A percentile compares a stretch with the other conserved stretches of the same genome.
These are phyloP conservation scores for Melanocharis versteri DNA, from an alignment of 2,113 vertebrate species.

Conservation along the genomic window DNA sequence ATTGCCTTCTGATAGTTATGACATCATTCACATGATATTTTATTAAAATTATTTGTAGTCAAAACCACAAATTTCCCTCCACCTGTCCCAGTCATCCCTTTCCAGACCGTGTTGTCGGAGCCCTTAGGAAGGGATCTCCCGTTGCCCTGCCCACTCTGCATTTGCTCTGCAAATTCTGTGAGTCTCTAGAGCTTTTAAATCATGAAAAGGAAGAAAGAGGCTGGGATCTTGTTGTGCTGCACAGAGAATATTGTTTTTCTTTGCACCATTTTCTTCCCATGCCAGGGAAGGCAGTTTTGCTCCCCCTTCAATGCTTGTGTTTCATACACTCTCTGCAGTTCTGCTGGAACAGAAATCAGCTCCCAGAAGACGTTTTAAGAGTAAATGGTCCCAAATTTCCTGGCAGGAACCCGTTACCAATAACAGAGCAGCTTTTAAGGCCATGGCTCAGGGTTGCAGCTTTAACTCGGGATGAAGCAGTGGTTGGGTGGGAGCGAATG, in stretches of 20 bases:
- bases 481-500: accelerated
- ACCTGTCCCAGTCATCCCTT: accelerated
- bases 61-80: background rate
- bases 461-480: background rate
- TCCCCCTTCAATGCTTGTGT: background rate
- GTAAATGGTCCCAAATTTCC: background rate
- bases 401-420: background rate
- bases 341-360: background rate
- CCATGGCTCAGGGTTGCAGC: background rate
- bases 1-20: background rate
- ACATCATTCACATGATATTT: accelerated
- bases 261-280: background rate
- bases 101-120: accelerated
- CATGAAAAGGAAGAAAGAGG: background rate
- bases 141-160: accelerated
- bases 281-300: background rate
- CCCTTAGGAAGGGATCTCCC: background rate
- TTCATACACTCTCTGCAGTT: background rate
- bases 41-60: background rate
- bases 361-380: background rate
- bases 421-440: background rate
- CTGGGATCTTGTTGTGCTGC: background rate
- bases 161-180: background rate
- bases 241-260: background rate
- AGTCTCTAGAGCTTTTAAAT: background rate